These are phyloP conservation scores for Megaceryle torquata DNA, from an alignment of 2,113 vertebrate species.

Conservation along the genomic window DNA sequence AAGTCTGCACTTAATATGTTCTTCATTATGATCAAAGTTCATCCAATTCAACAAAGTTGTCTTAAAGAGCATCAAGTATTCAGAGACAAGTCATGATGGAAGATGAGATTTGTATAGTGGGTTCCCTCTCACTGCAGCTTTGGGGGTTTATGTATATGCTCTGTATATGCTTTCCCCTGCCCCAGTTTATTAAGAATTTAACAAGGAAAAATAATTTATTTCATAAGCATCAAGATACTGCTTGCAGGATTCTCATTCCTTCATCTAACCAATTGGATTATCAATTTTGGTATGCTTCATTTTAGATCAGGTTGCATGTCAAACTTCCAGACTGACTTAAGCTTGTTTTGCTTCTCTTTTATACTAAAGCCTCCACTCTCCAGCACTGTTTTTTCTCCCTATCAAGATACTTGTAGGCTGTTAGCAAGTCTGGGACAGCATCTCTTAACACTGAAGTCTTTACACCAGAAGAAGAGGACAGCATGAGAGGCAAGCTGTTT, in stretches of 20 bases:
- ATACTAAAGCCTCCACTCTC: background rate
- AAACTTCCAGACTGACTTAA: background rate
- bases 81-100: conserved; percentile 14
- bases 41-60: background rate
- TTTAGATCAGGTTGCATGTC: background rate
- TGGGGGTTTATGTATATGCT: background rate
- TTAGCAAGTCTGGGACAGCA: background rate
- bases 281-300: background rate
- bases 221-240: background rate
- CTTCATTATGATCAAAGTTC: conserved; percentile 50
- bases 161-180: background rate
- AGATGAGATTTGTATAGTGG: background rate
- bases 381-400: background rate
- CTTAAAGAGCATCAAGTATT: conserved; percentile 1
- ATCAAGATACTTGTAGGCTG: background rate
- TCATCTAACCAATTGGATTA: background rate
- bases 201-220: background rate
- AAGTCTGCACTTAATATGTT: conserved; percentile 13
- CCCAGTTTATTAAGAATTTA: background rate
- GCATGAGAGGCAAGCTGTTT: background rate
- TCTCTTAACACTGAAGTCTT: background rate
- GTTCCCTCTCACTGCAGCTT: background rate
- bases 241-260: background rate
- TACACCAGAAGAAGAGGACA: background rate
- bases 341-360: background rate